Evolutionary conservation across 2,113 vertebrate genomes (phyloP).

Genomic region (Callaeas wilsoni): DNA sequence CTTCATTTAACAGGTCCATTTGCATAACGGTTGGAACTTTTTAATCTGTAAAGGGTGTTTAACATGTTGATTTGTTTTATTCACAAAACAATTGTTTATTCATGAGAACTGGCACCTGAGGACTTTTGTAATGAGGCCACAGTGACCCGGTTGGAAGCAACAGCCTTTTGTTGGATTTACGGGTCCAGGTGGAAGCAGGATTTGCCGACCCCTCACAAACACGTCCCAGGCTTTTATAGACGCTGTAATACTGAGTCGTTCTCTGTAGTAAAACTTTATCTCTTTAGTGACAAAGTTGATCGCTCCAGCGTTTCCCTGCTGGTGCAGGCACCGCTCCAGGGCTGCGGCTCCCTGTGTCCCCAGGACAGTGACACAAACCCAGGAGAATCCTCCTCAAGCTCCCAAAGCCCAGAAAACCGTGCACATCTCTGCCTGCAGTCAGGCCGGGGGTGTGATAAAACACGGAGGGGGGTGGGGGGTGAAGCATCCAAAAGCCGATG

Average conservation of each 20-base stretch:
- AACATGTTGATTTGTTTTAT: conserved; percentile 45
- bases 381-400: neutral
- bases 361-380: accelerated
- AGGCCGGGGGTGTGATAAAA: neutral
- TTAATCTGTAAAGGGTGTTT: conserved; percentile 10
- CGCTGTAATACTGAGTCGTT: neutral
- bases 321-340: neutral
- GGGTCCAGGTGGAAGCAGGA: neutral
- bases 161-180: neutral
- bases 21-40: conserved; percentile 71
- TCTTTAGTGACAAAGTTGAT: neutral
- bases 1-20: conserved; percentile 74
- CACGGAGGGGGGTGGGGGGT: accelerated
- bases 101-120: conserved; percentile 24
- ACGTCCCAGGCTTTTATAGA: neutral
- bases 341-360: accelerated
- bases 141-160: neutral
- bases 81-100: conserved; percentile 29
- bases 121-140: neutral
- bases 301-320: neutral
- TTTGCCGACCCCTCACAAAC: neutral
- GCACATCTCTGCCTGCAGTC: neutral
- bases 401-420: neutral
- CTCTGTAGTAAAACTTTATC: neutral
- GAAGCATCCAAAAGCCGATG: neutral